A percentile compares a stretch with the other conserved stretches of the same genome.
phyloP scores from a whole-genome alignment of 2,113 vertebrate species.

The Mystacornis crossleyi region DNA sequence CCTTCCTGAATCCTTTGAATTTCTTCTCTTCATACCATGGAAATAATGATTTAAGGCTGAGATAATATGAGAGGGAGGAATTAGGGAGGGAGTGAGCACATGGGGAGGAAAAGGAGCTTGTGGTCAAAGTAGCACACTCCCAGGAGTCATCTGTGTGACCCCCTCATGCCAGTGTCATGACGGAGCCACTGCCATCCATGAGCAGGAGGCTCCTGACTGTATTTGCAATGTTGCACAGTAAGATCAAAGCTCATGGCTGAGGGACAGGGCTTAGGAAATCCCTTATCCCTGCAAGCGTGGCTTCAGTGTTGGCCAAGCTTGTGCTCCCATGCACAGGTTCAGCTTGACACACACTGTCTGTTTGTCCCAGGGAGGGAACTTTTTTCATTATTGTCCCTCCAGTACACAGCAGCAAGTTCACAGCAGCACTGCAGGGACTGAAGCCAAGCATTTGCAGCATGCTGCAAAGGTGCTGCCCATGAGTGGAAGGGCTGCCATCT shows the following conservation, averaged over 20 bases:
- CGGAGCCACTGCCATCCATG: neutral
- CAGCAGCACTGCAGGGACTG: accelerated
- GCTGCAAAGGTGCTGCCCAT: neutral
- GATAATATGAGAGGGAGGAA: neutral
- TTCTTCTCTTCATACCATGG: neutral
- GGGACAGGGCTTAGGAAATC: neutral
- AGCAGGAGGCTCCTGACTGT: neutral
- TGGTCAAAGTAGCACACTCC: neutral
- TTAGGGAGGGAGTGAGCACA: neutral
- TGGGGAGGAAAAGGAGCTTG: neutral
- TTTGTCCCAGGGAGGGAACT: neutral
- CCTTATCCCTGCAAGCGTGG: neutral
- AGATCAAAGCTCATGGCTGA: neutral
- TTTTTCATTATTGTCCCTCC: neutral
- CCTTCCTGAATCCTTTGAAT: neutral
- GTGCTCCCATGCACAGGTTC: neutral
- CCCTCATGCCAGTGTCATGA: neutral
- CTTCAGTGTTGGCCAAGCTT: accelerated
- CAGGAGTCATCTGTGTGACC: neutral
- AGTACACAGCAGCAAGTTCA: accelerated
- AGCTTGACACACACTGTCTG: neutral
- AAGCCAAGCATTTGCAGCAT: accelerated
- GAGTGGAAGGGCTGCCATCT: neutral
- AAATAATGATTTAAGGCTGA: neutral
- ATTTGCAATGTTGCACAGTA: accelerated